Percentiles rank a stretch among this genome's conserved stretches.
These are phyloP conservation scores for Clupea harengus DNA, from an alignment of 2,113 vertebrate species.

Conservation along the genomic window DNA sequence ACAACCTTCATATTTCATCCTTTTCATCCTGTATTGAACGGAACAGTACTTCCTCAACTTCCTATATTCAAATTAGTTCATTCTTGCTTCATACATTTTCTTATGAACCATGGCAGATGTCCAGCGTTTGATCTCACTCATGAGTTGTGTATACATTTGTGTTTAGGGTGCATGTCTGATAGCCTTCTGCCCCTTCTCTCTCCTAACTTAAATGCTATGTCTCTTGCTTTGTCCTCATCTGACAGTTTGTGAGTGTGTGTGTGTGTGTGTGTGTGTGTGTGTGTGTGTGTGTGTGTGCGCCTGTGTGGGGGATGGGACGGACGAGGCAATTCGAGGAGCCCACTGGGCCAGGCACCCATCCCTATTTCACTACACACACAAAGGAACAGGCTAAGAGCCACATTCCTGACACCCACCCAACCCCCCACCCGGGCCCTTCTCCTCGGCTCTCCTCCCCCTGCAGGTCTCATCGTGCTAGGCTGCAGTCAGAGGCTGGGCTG, in stretches of 20 bases:
- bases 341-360: constrained; percentile 60
- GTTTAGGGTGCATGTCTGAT: not conserved
- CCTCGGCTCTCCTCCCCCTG: constrained; percentile 66
- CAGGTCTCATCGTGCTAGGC: constrained; percentile 51
- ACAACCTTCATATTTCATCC: not conserved
- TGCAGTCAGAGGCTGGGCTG: constrained; percentile 53
- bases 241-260: constrained; percentile 16
- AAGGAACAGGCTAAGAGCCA: constrained; percentile 73
- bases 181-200: not conserved
- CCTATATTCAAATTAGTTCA: not conserved
- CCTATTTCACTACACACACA: constrained; percentile 70
- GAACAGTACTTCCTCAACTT: not conserved
- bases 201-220: not conserved
- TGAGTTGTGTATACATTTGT: not conserved
- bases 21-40: not conserved
- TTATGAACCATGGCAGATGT: not conserved
- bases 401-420: constrained; percentile 76
- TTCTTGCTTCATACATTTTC: not conserved
- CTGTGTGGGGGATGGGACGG: constrained; percentile 40
- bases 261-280: constrained; percentile 20
- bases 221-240: not conserved
- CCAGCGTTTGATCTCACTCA: not conserved
- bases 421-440: constrained; percentile 53
- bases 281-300: constrained; percentile 8
- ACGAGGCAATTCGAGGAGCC: constrained; percentile 39